Evolutionary conservation across 64 coral and sea anemone genomes (phyloP), one percentile per base, ranked within the genome.

Genomic region (Stylophora pistillata): DNA sequence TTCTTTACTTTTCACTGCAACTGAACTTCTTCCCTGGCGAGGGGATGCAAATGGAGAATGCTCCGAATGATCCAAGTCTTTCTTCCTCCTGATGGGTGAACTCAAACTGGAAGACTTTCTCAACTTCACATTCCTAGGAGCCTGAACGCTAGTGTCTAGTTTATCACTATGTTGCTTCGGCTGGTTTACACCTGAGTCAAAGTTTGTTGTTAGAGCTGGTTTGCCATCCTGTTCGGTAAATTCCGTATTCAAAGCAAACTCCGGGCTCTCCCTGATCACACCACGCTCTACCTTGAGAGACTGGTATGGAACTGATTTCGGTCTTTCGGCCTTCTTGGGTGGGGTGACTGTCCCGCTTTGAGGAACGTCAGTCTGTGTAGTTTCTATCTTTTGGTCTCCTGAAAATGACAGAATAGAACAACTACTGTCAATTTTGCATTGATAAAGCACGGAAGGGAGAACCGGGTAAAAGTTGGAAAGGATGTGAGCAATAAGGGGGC

Each of bases 101-200:
- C 87, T 96, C 13, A 82, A 62, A 58, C 94, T 96, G 7, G 86
- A 58, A 3, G 94, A 90, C 58, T 93, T 93, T 66, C 59, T 89
- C 25, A 96, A 81, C 32, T 78, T 72, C 0, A 55, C 56, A 64
- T 93, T 96, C n/a, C 78, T 83, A 25, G 87, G 83, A 14, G 68
- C n/a, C 58, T 81, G 61, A 21, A n/a, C 41, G n/a, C 37, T 23
- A 54, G 31, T 69, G 13, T 70, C 62, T 10, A 21, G 20, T 60
- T 70, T 37, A 69, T 70, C 18, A 3, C 16, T 2, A 52, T 15
- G 29, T 34, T 20, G 58, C 0, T 59, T 29, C 18, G 58, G 58
- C 0, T 37, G 32, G 61, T n/a, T 84, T 68, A 62, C 13, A 6
- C 60, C 62, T 2, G 80, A 64, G 37, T 82, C 78, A 10, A 82